Conservation (phyloP, 2,888 invertebrate genomes). For the Apoda limacodes region DNA sequence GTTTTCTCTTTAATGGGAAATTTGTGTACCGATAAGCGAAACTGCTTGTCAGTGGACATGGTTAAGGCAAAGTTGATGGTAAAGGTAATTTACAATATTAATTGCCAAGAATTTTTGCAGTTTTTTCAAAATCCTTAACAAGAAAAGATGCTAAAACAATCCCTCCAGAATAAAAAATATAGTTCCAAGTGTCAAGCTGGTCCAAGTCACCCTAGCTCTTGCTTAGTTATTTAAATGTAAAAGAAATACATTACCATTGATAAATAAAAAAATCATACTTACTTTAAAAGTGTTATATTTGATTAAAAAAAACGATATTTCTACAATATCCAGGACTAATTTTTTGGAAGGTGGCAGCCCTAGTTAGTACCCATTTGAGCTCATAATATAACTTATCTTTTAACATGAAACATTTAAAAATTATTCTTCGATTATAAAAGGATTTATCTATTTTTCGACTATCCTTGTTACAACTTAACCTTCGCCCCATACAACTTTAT, state of each 20-base stretch:
- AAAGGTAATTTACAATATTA: constrained; percentile 14
- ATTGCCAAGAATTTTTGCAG: constrained; percentile 12
- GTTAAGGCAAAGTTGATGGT: constrained; percentile 6
- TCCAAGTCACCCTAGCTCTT: constrained; percentile 11
- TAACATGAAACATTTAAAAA: too few relatives aligned
- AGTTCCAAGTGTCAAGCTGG: constrained; percentile 12
- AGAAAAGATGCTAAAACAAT: constrained; percentile 12
- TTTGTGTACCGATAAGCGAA: constrained; percentile 6
- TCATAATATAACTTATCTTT: too few relatives aligned
- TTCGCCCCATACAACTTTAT: too few relatives aligned
- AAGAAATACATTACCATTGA: not conserved
- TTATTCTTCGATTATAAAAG: too few relatives aligned
- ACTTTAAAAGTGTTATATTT: too few relatives aligned
- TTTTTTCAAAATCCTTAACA: constrained; percentile 12
- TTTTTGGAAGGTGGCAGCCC: too few relatives aligned
- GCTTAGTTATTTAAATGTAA: constrained; percentile 8
- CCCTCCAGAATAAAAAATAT: constrained; percentile 13
- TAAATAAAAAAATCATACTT: too few relatives aligned
- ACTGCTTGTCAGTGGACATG: constrained; percentile 4
- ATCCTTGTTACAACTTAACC: too few relatives aligned
- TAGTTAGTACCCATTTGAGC: too few relatives aligned
- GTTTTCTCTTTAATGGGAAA: constrained; percentile 7
- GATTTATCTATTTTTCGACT: too few relatives aligned
- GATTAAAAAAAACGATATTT: too few relatives aligned
- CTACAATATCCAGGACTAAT: too few relatives aligned